phyloP scores from a whole-genome alignment of 1,140 invertebrate species.

The Nasonia giraulti region DNA sequence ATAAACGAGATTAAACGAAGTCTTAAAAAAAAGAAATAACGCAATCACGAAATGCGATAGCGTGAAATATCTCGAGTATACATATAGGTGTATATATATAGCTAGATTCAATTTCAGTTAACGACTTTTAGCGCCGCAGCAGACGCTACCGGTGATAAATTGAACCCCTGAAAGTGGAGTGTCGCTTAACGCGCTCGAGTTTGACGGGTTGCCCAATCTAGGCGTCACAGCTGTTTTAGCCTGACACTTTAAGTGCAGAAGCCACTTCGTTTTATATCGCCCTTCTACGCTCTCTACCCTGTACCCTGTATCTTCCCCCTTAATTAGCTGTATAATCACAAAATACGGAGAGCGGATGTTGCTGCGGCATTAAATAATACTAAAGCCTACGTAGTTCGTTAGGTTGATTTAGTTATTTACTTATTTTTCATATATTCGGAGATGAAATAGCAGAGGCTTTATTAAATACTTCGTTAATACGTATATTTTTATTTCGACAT shows the following conservation, averaged over 20 bases:
- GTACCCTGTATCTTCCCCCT: background rate
- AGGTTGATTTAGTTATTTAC: no score
- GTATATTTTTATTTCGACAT: no score
- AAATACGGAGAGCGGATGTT: background rate
- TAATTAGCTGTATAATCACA: slow-evolving; percentile 7
- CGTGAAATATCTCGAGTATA: background rate
- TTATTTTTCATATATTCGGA: no score
- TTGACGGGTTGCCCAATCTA: slow-evolving; percentile 32
- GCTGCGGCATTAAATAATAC: no score
- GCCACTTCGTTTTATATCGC: background rate
- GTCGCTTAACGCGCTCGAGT: background rate
- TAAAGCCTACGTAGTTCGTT: no score
- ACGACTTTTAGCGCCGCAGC: slow-evolving; percentile 1
- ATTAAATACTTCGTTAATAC: no score
- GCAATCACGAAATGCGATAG: background rate
- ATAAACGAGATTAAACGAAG: no score
- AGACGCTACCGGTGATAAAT: slow-evolving; percentile 27
- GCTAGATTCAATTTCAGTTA: slow-evolving; percentile 13
- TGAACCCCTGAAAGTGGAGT: slow-evolving; percentile 25
- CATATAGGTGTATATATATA: background rate
- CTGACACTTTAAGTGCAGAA: slow-evolving; percentile 16
- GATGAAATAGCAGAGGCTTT: no score
- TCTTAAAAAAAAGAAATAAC: no score
- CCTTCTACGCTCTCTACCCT: background rate
- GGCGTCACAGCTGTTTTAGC: slow-evolving; percentile 29